phyloP scores from a whole-genome alignment of 2,113 vertebrate genomes.

The Albula glossodonta region DNA sequence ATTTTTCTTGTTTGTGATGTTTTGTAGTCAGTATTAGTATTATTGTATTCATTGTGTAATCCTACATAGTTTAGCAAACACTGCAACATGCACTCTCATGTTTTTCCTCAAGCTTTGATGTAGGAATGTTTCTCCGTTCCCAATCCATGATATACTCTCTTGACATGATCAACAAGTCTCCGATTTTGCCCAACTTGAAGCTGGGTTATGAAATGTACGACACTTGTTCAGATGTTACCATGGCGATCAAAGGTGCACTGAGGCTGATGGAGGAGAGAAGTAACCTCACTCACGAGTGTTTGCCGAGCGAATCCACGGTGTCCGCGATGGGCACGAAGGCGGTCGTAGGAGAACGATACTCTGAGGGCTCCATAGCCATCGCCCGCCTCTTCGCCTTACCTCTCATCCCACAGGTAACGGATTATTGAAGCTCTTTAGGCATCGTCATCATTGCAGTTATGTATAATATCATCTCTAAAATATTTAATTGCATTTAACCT shows the following conservation, averaged over 20 bases:
- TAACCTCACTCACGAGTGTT: conserved; percentile 5
- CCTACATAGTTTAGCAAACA: no score
- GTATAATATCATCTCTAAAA: background rate
- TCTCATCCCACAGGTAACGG: conserved; percentile 56
- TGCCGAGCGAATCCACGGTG: background rate
- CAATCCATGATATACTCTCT: conserved; percentile 61
- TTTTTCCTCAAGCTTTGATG: conserved; percentile 30
- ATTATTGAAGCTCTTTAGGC: background rate
- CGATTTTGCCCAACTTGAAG: conserved; percentile 48
- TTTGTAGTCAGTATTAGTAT: no score
- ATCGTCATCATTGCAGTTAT: background rate
- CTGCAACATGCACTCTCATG: background rate
- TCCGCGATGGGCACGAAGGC: conserved; percentile 44
- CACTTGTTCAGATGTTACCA: conserved; percentile 53
- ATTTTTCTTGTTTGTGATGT: no score
- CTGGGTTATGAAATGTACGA: conserved; percentile 63
- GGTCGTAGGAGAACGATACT: conserved; percentile 53
- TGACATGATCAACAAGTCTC: conserved; percentile 46
- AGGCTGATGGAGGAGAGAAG: conserved; percentile 36
- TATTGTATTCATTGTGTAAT: no score
- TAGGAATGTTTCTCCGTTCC: conserved; percentile 26
- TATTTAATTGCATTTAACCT: no score
- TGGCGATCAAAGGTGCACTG: conserved; percentile 44
- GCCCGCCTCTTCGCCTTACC: conserved; percentile 53
- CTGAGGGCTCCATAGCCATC: conserved; percentile 52